Percentiles rank a stretch among this genome's conserved stretches.
Conservation (phyloP, 2,888 invertebrate genomes). For the Mythimna vitellina region DNA sequence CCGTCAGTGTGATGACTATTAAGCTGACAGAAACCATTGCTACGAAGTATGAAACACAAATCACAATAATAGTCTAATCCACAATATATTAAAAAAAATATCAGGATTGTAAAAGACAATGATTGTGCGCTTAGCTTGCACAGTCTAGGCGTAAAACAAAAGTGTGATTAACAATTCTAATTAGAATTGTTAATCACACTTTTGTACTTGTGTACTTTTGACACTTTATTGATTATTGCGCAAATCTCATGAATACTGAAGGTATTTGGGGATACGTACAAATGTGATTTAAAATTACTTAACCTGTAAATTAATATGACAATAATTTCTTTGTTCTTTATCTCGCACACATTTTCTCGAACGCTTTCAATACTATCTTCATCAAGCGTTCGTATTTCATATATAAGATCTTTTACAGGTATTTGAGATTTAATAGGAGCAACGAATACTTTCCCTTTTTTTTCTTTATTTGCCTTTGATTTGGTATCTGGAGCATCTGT, state of each 20-base stretch:
- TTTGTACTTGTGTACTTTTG: too few relatives aligned
- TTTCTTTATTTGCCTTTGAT: slow-evolving; percentile 60
- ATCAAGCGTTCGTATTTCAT: slow-evolving; percentile 67
- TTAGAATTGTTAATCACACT: too few relatives aligned
- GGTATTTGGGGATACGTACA: background rate
- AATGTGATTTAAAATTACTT: background rate
- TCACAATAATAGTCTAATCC: slow-evolving; percentile 4
- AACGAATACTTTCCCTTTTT: slow-evolving; percentile 77
- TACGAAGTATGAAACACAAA: slow-evolving; percentile 68
- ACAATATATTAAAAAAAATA: background rate
- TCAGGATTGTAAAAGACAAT: background rate
- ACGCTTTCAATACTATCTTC: slow-evolving; percentile 57
- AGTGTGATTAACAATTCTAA: slow-evolving; percentile 34
- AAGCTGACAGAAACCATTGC: slow-evolving; percentile 84
- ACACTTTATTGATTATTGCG: too few relatives aligned
- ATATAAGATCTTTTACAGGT: slow-evolving; percentile 75
- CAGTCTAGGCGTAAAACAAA: slow-evolving; percentile 3
- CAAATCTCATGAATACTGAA: slow-evolving; percentile 16
- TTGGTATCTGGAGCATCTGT: slow-evolving; percentile 8
- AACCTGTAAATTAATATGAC: slow-evolving; percentile 76
- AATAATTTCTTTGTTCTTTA: slow-evolving; percentile 62
- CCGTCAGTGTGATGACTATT: slow-evolving; percentile 78
- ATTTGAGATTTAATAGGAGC: slow-evolving; percentile 80
- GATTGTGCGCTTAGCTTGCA: background rate
- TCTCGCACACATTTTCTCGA: slow-evolving; percentile 22